A percentile compares a stretch with the other conserved stretches of the same genome.
Conservation (phyloP, 1,140 invertebrate genomes). For the Eumaeus atala region DNA sequence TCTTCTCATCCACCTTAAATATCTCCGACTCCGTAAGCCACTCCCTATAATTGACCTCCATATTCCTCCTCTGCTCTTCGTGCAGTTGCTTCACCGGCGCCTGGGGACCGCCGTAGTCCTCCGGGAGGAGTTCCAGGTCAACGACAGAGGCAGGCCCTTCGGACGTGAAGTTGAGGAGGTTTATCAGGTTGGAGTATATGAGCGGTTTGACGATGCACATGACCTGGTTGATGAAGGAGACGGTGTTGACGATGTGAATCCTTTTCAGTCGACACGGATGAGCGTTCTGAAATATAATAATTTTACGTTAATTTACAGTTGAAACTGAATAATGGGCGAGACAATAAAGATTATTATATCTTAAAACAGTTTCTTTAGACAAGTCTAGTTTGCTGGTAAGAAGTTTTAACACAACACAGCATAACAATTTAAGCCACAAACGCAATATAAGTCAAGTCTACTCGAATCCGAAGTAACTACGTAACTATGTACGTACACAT, state of each 20-base stretch:
- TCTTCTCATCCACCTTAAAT: conserved; percentile 70
- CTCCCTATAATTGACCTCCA: conserved; percentile 67
- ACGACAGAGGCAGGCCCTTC: conserved; percentile 65
- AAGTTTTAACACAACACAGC: too few species aligned
- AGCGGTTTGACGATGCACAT: conserved; percentile 77
- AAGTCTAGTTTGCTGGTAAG: too few species aligned
- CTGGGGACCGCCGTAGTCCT: conserved; percentile 69
- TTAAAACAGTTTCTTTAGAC: too few species aligned
- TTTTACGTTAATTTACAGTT: too few species aligned
- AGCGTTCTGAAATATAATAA: conserved; percentile 75
- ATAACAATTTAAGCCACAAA: too few species aligned
- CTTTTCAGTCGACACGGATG: conserved; percentile 76
- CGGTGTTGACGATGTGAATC: conserved; percentile 77
- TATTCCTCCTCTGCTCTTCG: conserved; percentile 63
- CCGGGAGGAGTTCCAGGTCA: conserved; percentile 60
- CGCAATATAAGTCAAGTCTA: too few species aligned
- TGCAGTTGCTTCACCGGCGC: conserved; percentile 62
- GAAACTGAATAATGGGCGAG: too few species aligned
- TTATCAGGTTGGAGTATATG: conserved; percentile 75
- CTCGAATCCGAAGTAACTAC: too few species aligned
- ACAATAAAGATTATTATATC: too few species aligned
- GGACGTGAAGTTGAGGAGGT: conserved; percentile 72
- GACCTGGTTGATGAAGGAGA: conserved; percentile 77
- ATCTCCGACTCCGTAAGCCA: conserved; percentile 69
- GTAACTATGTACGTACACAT: too few species aligned